Percentiles rank a stretch among this genome's conserved stretches.
phyloP scores from a whole-genome alignment of 2,888 invertebrate species.

The Orthonevra nobilis region DNA sequence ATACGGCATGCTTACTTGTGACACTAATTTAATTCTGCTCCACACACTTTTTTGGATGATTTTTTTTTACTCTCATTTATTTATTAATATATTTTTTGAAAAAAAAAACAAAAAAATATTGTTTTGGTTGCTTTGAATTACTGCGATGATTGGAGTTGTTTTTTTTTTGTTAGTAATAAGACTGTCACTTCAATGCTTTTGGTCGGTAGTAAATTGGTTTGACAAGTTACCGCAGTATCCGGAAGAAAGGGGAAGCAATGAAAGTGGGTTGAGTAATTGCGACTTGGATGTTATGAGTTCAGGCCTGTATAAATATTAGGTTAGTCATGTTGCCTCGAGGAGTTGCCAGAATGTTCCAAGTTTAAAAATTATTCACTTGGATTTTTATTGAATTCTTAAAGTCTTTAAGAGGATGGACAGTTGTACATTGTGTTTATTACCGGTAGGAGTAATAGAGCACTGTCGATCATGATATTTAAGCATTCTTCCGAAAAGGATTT shows the following conservation, averaged over 20 bases:
- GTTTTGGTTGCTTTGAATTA: slow-evolving; percentile 4
- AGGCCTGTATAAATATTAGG: too few species aligned
- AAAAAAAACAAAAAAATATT: not conserved
- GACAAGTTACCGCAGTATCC: slow-evolving; percentile 20
- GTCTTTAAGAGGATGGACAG: too few species aligned
- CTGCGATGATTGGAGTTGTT: slow-evolving; percentile 42
- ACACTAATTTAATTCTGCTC: slow-evolving; percentile 24
- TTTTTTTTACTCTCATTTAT: too few species aligned
- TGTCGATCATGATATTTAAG: too few species aligned
- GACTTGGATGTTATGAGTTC: too few species aligned
- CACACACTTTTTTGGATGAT: slow-evolving; percentile 31
- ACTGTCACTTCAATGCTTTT: slow-evolving; percentile 64
- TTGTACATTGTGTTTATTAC: too few species aligned
- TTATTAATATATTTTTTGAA: slow-evolving; percentile 29
- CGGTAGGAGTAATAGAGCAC: too few species aligned
- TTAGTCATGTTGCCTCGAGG: too few species aligned
- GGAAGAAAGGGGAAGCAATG: not conserved
- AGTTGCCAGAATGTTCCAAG: too few species aligned
- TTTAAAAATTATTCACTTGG: too few species aligned
- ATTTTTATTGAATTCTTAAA: too few species aligned
- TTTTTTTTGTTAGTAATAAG: slow-evolving; percentile 41
- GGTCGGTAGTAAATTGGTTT: slow-evolving; percentile 59
- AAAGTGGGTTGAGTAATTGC: slow-evolving; percentile 53
- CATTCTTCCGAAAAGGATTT: too few species aligned
- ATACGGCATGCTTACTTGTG: slow-evolving; percentile 2